These are phyloP conservation scores for Zoroaster sp. DNA, from an alignment of 53 echinoderm and acorn worm genomes.

Conservation along the genomic window DNA sequence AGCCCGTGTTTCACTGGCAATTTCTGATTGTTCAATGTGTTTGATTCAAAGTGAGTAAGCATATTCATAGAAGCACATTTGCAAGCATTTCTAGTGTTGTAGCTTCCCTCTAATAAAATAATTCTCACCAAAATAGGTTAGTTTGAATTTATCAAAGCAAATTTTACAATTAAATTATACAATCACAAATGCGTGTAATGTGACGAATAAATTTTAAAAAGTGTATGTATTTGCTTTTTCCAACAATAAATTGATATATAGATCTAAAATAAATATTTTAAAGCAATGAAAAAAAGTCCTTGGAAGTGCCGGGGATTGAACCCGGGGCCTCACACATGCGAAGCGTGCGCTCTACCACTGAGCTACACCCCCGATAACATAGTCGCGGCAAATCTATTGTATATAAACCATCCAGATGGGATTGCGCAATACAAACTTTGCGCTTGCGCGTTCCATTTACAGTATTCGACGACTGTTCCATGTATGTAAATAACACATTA, in stretches of 20 bases:
- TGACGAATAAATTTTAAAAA: too few species aligned
- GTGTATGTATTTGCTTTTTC: not conserved
- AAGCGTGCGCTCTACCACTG: conserved; percentile 63
- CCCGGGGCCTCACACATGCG: conserved; percentile 67
- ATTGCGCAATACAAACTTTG: not conserved
- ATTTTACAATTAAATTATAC: too few species aligned
- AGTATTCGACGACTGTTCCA: not conserved
- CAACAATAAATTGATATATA: not conserved
- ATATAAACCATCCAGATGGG: not conserved
- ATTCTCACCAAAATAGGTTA: too few species aligned
- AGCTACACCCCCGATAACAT: conserved; percentile 47
- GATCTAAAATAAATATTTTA: not conserved
- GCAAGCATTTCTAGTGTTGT: too few species aligned
- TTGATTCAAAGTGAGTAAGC: too few species aligned
- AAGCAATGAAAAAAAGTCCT: not conserved
- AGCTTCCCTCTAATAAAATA: too few species aligned
- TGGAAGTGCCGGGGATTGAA: conserved; percentile 66
- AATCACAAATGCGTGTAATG: too few species aligned
- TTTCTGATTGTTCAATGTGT: too few species aligned
- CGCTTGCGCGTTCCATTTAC: not conserved
- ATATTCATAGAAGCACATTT: too few species aligned
- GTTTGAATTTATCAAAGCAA: too few species aligned
- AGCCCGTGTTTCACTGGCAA: too few species aligned
- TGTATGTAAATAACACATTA: not conserved
- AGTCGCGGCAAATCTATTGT: not conserved